Percentiles rank a stretch among this genome's conserved stretches.
phyloP scores from a whole-genome alignment of 2,113 vertebrate species.

The Ochotona curzoniae region DNA sequence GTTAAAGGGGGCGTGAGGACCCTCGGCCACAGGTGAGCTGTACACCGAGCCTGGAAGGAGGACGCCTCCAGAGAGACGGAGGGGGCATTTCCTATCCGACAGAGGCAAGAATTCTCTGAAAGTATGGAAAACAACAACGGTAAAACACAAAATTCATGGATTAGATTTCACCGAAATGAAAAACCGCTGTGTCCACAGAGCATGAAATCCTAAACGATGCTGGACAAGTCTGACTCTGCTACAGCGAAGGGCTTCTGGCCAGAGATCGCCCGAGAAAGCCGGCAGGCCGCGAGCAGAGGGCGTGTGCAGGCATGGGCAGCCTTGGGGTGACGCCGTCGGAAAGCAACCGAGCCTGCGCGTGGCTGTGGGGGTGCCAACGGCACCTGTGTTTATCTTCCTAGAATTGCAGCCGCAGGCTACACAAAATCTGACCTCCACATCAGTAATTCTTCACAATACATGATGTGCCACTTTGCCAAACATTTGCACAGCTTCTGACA shows the following conservation, averaged over 20 bases:
- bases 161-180: neutral
- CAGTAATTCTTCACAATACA: neutral
- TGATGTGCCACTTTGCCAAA: neutral
- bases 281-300: neutral
- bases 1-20: neutral
- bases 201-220: too few relatives aligned
- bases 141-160: neutral
- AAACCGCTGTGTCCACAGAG: neutral
- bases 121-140: neutral
- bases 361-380: too few relatives aligned
- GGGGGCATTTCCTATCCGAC: too few relatives aligned
- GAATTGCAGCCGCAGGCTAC: too few relatives aligned
- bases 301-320: too few relatives aligned
- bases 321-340: too few relatives aligned
- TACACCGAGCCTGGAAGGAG: too few relatives aligned
- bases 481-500: neutral
- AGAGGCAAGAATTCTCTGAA: neutral
- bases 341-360: too few relatives aligned
- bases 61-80: neutral
- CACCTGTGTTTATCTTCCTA: too few relatives aligned
- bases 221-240: too few relatives aligned
- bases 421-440: too few relatives aligned
- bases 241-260: neutral
- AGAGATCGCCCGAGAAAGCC: neutral
- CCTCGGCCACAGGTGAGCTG: rapidly evolving